Base-by-base conservation (phyloP, 2,113 vertebrate species). In the Eudyptes chrysolophus region DNA sequence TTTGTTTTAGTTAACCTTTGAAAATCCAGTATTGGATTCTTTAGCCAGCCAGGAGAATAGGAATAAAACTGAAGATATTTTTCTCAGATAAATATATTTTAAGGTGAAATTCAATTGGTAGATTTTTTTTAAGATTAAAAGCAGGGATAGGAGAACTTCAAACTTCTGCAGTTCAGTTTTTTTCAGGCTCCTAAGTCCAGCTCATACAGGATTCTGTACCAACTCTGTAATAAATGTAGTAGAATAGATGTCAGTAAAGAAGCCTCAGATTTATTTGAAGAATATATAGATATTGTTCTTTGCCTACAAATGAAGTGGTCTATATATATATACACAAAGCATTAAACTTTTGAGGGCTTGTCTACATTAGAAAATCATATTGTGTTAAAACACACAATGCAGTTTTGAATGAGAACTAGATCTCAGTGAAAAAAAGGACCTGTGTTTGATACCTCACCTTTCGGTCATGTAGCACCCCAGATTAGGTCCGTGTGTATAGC, bases 301-400 rank as follows among this genome's bases (percentile, higher is more conserved):
- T 85, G 66, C n/a, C 40, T 46, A 5, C 42, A 62, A 62, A n/a
- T 57, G 19, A 58, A 83, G 19, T n/a, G 19, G 17, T 62, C 25
- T 62, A 2, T 36, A 10, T 13, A 10, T 13, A n/a, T 12, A 36
- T 9, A 19, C 1, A 72, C 29, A 48, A 57, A 93, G 49, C 52
- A 57, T 68, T 60, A 49, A 75, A 89, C 32, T 87, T 96, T 94
- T 87, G 93, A 96, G 87, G 87, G 87, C 93, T 96, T 96, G 94
- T 92, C 95, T 94, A 90, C 90, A 86, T 97, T 97, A 94, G 94
- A 74, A 92, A 94, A 92, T 75, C 68, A 26, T 52, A 51, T 6
- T 89, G 68, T 90, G 49, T 78, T 94, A 64, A 54, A 93, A 90
- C 38, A 70, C 40, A 29, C 15, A 70, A 6, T 65, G 18, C 27